Evolutionary conservation across 2,113 vertebrate species (phyloP).

Genomic region (Phylloscopus trochilus): DNA sequence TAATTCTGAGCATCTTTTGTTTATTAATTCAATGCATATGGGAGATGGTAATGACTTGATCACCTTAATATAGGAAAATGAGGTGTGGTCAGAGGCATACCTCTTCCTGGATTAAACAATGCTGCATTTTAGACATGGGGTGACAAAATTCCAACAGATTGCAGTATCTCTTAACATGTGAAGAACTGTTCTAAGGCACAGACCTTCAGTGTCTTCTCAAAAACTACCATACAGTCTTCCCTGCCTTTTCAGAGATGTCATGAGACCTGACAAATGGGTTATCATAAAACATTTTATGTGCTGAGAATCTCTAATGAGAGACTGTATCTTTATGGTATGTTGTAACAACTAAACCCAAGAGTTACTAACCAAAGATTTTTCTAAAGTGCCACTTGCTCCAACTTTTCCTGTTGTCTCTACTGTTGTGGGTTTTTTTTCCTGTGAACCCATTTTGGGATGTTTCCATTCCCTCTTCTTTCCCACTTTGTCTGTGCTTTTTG

Average conservation of each 20-base stretch:
- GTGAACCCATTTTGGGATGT: neutral
- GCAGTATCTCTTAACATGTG: neutral
- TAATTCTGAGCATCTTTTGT: neutral
- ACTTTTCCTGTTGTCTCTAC: neutral
- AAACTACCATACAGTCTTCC: neutral
- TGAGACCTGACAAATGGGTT: neutral
- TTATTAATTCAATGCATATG: neutral
- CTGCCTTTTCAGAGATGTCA: accelerated
- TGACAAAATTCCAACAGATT: neutral
- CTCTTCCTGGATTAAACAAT: neutral
- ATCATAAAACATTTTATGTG: neutral
- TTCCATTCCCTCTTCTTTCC: neutral
- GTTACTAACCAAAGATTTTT: neutral
- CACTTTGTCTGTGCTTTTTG: neutral
- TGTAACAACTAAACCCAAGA: neutral
- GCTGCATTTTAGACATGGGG: accelerated
- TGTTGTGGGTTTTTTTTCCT: neutral
- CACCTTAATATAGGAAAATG: neutral
- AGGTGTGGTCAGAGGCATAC: neutral
- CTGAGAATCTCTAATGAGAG: neutral
- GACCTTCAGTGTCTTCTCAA: neutral
- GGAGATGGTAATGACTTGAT: neutral
- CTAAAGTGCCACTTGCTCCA: neutral
- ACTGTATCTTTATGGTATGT: accelerated
- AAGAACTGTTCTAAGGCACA: neutral